phyloP scores from a whole-genome alignment of 2,888 invertebrate genomes.

The Boloria selene region DNA sequence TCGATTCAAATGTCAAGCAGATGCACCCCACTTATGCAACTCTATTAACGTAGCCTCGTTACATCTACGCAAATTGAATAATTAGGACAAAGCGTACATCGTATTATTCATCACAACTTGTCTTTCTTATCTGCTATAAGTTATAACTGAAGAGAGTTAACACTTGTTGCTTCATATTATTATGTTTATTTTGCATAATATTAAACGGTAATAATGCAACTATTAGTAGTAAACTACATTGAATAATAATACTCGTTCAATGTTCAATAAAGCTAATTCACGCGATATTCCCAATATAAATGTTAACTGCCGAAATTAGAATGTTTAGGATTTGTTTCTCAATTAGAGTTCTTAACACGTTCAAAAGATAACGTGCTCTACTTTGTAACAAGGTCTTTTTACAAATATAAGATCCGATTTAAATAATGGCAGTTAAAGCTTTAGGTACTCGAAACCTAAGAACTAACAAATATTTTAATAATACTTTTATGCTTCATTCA shows the following conservation, averaged over 20 bases:
- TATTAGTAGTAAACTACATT: no score
- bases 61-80: conserved; percentile 56
- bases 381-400: no score
- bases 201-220: not conserved
- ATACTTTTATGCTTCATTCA: no score
- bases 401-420: no score
- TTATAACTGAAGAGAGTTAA: conserved; percentile 11
- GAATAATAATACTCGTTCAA: not conserved
- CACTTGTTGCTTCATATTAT: conserved; percentile 24
- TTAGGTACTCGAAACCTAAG: conserved; percentile 38
- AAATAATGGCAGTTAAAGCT: conserved; percentile 30
- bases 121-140: conserved; percentile 11
- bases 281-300: no score
- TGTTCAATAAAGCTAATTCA: not conserved
- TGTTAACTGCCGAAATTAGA: no score
- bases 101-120: conserved; percentile 6
- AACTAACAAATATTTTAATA: conserved; percentile 8
- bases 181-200: not conserved
- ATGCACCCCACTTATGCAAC: conserved; percentile 80
- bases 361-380: no score
- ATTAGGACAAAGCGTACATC: conserved; percentile 42
- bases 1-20: conserved; percentile 82
- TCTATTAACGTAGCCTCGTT: conserved; percentile 59
- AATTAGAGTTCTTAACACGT: no score
- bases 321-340: no score